Percentiles rank a stretch among this genome's conserved stretches.
phyloP scores from a whole-genome alignment of 2,113 vertebrate genomes.

The Pardalotus punctatus region DNA sequence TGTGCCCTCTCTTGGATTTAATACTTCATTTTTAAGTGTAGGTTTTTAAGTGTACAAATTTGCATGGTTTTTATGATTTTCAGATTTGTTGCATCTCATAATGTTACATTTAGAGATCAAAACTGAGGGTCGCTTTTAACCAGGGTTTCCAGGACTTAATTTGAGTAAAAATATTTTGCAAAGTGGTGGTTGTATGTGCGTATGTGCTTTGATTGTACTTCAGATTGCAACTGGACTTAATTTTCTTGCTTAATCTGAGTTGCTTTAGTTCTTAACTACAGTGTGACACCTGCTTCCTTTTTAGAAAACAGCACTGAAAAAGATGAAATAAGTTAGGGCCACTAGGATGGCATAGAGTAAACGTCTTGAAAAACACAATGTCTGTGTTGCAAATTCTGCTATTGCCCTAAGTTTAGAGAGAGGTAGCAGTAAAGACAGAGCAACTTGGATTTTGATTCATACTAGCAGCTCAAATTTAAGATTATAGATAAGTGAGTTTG shows the following conservation, averaged over 20 bases:
- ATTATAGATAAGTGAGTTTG: constrained; percentile 11
- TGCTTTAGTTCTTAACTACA: background rate
- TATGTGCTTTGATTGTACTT: background rate
- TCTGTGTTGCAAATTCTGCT: background rate
- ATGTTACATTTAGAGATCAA: background rate
- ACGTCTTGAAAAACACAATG: background rate
- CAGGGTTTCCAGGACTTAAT: background rate
- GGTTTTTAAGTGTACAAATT: background rate
- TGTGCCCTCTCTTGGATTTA: background rate
- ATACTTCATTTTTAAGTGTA: background rate
- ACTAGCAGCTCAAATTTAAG: background rate
- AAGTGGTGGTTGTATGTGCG: background rate
- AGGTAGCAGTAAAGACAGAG: background rate
- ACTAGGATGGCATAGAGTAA: background rate
- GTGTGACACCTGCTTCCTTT: background rate
- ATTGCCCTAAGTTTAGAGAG: background rate
- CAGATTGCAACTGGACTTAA: background rate
- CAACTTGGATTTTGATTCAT: background rate
- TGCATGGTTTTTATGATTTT: background rate
- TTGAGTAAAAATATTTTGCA: background rate
- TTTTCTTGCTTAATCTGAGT: background rate
- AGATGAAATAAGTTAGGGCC: background rate
- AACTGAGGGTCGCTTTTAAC: background rate
- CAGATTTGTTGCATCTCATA: background rate
- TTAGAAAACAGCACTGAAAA: background rate